Base-by-base conservation (phyloP, 2,113 vertebrate genomes). In the Pipa parva region DNA sequence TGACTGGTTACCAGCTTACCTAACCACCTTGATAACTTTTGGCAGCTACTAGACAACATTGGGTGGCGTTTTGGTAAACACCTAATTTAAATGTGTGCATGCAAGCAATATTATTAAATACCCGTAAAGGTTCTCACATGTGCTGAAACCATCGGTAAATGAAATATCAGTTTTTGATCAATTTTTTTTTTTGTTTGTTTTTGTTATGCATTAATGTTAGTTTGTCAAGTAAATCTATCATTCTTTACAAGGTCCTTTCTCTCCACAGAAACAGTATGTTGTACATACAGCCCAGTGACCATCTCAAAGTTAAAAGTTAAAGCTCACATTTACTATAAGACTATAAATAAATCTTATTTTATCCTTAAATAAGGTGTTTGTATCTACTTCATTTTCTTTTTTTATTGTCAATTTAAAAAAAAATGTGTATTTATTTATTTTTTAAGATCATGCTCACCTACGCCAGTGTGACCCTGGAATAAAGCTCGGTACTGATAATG, bases 331-430 rank as follows among this genome's bases (percentile, higher is more conserved):
- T 95, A 95, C 92, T 94, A 93, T 95, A 85, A 97, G 92, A 95
- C 90, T 96, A 95, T 95, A 93, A 97, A 95, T 92, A 95, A 94
- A 88, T 79, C 80, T 85, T 93, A 95, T 95, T 94, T 94, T 95
- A 94, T 93, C 91, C 86, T 92, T 92, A 82, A 87, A 25, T n/a
- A 46, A 10, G 29, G n/a, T n/a, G n/a, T n/a, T n/a, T n/a, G n/a
- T n/a, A n/a, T n/a, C 39, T 56, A 46, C 6, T 5, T 36, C 17
- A 18, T 31, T 37, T 36, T 15, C 59, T 42, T 26, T 42, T 7
- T 7, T 22, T 1, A 13, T 36, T 13, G 8, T n/a, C n/a, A n/a
- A n/a, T n/a, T n/a, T n/a, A n/a, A n/a, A n/a, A n/a, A n/a, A n/a
- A n/a, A n/a, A n/a, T n/a, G n/a, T n/a, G n/a, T n/a, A n/a, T n/a